Evolutionary conservation across 2,797 vertebrate genomes (phyloP), one percentile per base, ranked within the genome.

Genomic region (Onychomys torridus): DNA sequence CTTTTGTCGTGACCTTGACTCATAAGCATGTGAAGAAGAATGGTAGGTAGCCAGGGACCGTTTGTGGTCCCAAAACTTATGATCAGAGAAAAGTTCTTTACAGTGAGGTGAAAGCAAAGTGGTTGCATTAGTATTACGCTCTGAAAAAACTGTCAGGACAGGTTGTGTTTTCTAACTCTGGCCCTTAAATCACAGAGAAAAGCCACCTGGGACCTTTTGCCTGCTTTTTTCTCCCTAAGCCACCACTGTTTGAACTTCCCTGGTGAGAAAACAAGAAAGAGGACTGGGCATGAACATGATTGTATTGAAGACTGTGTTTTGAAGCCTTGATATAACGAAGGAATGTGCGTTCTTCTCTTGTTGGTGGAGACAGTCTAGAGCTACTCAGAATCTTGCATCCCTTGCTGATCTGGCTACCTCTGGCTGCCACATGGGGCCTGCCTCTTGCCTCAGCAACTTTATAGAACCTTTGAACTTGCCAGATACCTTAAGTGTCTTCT

Each of bases 381-480:
- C 46, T 88, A 37, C 59, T 40, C 52, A 89, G 43, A 88, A 63
- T 82, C 71, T 34, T 75, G 82, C 52, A 55, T 86, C 37, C 37
- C 34, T 71, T 93, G 52, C 52, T 7, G 9, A 57, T 85, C 83
- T 52, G 43, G 43, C 12, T n/a, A 52, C 43, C 34, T 73, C 21
- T 11, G 13, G 27, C 63, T 84, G 19, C 40, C 16, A 3, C 13
- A 2, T 69, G 19, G 40, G 12, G 49, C 79, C 76, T 49, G 2
- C 40, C 11, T 75, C 52, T 95, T 76, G 12, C 14, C 59, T 77
- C 43, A 57, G 29, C 34, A 55, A 57, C 63, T 93, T 92, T 75
- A 46, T 59, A 95, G 75, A 67, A 59, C 34, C 46, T 92, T 52
- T 65, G 49, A 79, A 63, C 82, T 95, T 95, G 29, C 82, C 93